Percentiles rank a stretch among this genome's conserved stretches.
These are phyloP conservation scores for Lagopus muta DNA, from an alignment of 2,113 vertebrate species.

Conservation along the genomic window DNA sequence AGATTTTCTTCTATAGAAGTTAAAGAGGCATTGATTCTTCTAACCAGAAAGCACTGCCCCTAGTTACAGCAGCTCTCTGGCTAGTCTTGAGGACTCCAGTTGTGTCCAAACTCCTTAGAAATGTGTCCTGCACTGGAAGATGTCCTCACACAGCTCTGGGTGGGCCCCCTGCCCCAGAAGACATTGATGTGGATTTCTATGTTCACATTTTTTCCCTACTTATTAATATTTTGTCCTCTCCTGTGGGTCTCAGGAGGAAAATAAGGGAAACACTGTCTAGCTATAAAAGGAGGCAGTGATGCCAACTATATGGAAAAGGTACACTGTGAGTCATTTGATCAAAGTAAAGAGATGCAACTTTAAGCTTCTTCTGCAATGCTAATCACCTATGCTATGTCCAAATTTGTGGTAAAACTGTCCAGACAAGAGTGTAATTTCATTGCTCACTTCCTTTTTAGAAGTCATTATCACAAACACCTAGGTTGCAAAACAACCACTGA, in stretches of 20 bases:
- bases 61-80: neutral
- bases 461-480: neutral
- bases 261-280: neutral
- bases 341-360: neutral
- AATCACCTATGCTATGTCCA: neutral
- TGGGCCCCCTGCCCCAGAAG: neutral
- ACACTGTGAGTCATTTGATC: neutral
- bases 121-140: fast-evolving
- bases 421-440: neutral
- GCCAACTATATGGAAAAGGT: neutral
- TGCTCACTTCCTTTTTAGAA: neutral
- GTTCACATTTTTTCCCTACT: neutral
- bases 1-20: neutral
- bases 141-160: neutral
- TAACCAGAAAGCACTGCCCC: fast-evolving
- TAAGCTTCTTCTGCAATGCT: neutral
- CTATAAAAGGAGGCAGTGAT: neutral
- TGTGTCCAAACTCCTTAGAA: neutral
- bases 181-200: neutral
- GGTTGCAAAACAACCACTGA: neutral
- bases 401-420: neutral
- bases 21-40: neutral
- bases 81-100: neutral
- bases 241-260: neutral
- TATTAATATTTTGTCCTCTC: neutral